Evolutionary conservation across 2,113 vertebrate genomes (phyloP).

Genomic region (Andinoacara biseriatus): DNA sequence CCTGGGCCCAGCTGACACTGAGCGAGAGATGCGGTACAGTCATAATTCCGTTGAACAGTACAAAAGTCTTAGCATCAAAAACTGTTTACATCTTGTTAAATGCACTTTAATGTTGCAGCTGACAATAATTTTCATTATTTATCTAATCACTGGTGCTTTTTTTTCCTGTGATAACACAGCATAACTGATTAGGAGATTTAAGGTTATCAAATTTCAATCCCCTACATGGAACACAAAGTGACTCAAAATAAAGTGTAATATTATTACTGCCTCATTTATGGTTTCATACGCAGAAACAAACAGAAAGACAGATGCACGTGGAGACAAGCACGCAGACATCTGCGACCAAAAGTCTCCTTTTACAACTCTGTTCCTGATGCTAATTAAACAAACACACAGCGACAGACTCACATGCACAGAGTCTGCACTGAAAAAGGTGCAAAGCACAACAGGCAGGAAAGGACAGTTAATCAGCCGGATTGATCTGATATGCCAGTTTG

Average conservation of each 20-base stretch:
- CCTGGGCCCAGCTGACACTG: not conserved
- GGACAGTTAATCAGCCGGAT: constrained; percentile 4
- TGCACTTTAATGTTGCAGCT: too few relatives aligned
- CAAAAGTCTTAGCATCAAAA: too few relatives aligned
- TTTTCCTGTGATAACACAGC: not conserved
- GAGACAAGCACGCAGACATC: not conserved
- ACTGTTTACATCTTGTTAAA: too few relatives aligned
- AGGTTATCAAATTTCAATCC: not conserved
- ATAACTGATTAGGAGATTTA: not conserved
- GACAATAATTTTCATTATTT: too few relatives aligned
- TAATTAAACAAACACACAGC: not conserved
- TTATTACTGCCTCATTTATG: not conserved
- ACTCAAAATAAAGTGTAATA: not conserved
- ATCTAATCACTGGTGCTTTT: not conserved
- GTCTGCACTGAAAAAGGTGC: not conserved
- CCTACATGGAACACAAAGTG: not conserved
- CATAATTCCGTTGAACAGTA: not conserved
- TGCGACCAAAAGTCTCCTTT: not conserved
- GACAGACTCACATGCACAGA: not conserved
- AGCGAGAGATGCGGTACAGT: not conserved
- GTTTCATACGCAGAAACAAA: not conserved
- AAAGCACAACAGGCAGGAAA: not conserved
- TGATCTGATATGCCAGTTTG: constrained; percentile 8
- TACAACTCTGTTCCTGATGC: not conserved
- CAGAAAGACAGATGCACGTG: not conserved